Conservation (phyloP, 2,888 invertebrate genomes). For the Andrena bicolor region DNA sequence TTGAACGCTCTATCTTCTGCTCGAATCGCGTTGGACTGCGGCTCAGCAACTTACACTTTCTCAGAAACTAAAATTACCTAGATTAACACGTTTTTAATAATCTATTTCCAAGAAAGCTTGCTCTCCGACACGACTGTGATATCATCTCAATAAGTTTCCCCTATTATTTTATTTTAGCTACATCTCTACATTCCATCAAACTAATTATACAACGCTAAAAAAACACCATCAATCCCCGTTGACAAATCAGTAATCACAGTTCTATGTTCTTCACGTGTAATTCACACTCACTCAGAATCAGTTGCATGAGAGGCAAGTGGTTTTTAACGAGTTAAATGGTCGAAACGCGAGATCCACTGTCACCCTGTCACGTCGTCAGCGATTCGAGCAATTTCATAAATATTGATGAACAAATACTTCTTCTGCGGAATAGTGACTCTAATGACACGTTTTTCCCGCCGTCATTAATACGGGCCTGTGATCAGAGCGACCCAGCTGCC, state of each 20-base stretch:
- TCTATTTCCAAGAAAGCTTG: neutral
- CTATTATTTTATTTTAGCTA: too few species aligned
- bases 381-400: slow-evolving; percentile 41
- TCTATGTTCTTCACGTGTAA: too few species aligned
- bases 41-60: neutral
- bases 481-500: slow-evolving; percentile 65
- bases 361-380: neutral
- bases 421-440: neutral
- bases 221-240: too few species aligned
- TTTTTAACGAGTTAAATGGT: neutral
- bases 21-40: neutral
- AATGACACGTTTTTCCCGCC: slow-evolving; percentile 43
- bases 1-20: slow-evolving; percentile 43
- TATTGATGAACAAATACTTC: slow-evolving; percentile 51
- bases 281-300: too few species aligned
- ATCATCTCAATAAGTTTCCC: too few species aligned
- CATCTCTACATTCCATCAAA: too few species aligned
- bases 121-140: too few species aligned
- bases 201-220: too few species aligned
- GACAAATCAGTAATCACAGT: too few species aligned
- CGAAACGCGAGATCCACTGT: neutral
- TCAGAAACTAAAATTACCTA: neutral
- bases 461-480: slow-evolving; percentile 45
- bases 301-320: too few species aligned
- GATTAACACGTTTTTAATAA: neutral